phyloP scores from a whole-genome alignment of 2,888 invertebrate genomes.

The Vesta saturnalis region DNA sequence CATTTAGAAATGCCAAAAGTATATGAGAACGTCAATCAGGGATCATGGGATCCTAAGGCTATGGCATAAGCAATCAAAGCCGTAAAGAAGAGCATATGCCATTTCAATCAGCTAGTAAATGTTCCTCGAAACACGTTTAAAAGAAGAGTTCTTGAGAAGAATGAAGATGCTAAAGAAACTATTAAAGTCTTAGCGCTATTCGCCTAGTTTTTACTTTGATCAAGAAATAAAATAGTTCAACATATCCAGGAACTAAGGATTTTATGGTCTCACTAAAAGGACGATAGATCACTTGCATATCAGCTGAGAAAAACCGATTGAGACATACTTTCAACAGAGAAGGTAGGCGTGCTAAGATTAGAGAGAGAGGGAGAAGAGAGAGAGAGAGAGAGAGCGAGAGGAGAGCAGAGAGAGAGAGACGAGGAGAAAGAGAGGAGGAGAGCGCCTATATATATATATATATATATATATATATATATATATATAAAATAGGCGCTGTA shows the following conservation, averaged over 20 bases:
- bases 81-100: constrained; percentile 3
- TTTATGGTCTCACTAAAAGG: constrained; percentile 11
- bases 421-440: no score
- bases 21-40: background rate
- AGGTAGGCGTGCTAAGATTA: background rate
- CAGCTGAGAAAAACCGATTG: background rate
- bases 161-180: background rate
- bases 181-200: background rate
- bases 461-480: no score
- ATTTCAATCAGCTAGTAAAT: background rate
- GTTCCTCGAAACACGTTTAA: background rate
- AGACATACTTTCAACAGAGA: background rate
- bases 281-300: constrained; percentile 5
- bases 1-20: no score
- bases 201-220: no score
- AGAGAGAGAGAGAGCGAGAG: no score
- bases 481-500: no score
- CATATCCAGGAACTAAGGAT: background rate
- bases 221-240: no score
- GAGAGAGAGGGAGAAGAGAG: background rate
- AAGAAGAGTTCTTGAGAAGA: background rate
- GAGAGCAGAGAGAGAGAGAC: no score
- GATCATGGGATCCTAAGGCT: constrained; percentile 7
- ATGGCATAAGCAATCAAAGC: constrained; percentile 5
- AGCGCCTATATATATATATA: no score